Evolutionary conservation across 2,113 vertebrate genomes (phyloP).

Genomic region (Reinhardtius hippoglossoides): DNA sequence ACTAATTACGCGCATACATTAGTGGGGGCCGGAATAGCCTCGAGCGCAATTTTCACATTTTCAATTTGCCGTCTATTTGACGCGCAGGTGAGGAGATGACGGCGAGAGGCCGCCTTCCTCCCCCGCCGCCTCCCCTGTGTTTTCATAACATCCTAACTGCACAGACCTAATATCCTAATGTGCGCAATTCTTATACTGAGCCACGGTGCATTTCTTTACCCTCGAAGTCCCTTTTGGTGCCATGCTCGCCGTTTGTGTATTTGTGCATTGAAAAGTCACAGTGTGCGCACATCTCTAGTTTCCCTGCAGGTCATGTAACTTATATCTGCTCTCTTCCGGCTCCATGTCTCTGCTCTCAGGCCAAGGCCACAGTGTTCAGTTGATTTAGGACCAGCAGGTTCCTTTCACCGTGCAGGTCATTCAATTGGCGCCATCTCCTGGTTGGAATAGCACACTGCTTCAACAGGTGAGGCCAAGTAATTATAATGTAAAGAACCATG

Average conservation of each 20-base stretch:
- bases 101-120: conserved; percentile 53
- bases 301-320: neutral
- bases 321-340: neutral
- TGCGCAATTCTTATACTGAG: neutral
- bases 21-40: conserved; percentile 60
- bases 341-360: neutral
- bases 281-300: neutral
- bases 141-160: conserved; percentile 77
- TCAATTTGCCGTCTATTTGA: conserved; percentile 76
- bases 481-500: neutral
- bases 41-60: conserved; percentile 81
- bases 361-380: conserved; percentile 18
- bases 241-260: neutral
- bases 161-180: conserved; percentile 44
- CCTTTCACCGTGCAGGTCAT: conserved; percentile 49
- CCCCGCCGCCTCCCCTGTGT: conserved; percentile 59
- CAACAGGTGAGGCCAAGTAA: neutral
- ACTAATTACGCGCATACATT: conserved; percentile 86
- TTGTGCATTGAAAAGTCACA: neutral
- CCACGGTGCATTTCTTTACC: no score
- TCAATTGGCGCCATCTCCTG: conserved; percentile 94
- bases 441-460: conserved; percentile 46
- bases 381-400: neutral
- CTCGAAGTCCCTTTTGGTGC: no score
- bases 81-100: conserved; percentile 74